Evolutionary conservation across 64 coral and sea anemone species (phyloP).

Genomic region (Astreopora myriophthalma): DNA sequence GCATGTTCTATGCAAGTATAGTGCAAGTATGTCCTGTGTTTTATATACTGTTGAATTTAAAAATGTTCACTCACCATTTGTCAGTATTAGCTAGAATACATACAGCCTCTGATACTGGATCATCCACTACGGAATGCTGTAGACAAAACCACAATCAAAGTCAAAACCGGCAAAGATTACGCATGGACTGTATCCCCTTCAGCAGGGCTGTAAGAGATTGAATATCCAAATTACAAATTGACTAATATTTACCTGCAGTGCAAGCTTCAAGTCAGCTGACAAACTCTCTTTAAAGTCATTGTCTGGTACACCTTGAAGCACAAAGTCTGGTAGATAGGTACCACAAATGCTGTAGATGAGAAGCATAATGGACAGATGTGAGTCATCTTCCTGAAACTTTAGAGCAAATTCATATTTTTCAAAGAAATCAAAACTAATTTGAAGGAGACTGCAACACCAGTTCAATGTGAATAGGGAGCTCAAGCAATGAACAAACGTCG

Average conservation of each 20-base stretch:
- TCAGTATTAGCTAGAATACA: slow-evolving; percentile 94
- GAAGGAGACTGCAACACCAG: no score
- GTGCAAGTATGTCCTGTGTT: not conserved
- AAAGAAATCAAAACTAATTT: no score
- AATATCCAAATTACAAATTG: not conserved
- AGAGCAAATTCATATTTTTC: no score
- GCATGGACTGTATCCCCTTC: not conserved
- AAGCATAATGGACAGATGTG: not conserved
- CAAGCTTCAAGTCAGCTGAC: slow-evolving; percentile 62
- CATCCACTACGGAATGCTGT: slow-evolving; percentile 93
- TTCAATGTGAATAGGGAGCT: no score
- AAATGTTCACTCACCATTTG: slow-evolving; percentile 66
- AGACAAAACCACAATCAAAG: not conserved
- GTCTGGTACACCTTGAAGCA: slow-evolving; percentile 82
- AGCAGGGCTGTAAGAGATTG: not conserved
- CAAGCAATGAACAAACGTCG: no score
- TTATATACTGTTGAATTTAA: not conserved
- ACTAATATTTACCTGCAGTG: slow-evolving; percentile 73
- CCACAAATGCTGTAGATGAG: slow-evolving; percentile 67
- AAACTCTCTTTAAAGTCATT: slow-evolving; percentile 57
- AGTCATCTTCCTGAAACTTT: no score
- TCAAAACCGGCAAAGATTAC: not conserved
- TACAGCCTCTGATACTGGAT: slow-evolving; percentile 83
- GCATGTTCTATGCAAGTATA: no score
- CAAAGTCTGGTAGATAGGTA: slow-evolving; percentile 90